A percentile compares a stretch with the other conserved stretches of the same genome.
These are phyloP conservation scores for Dicrurus megarhynchus DNA, from an alignment of 2,113 vertebrate species.

Conservation along the genomic window DNA sequence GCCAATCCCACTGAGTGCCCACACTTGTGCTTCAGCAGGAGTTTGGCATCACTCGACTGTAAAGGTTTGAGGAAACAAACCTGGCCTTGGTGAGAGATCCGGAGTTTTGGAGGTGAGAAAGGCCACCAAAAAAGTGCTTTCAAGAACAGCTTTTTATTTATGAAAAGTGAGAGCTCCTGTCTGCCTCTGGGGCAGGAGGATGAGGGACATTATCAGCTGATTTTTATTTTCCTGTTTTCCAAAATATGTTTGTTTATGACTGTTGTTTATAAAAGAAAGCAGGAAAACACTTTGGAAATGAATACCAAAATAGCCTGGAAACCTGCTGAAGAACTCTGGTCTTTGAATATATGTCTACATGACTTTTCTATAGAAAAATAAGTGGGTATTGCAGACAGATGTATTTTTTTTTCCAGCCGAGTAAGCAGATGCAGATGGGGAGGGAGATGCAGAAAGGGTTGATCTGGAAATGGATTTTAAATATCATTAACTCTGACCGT, in stretches of 20 bases:
- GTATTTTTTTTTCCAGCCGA: background rate
- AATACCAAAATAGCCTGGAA: slow-evolving; percentile 28
- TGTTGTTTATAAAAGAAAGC: background rate
- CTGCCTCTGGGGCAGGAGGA: background rate
- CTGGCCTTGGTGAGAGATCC: background rate
- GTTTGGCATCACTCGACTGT: background rate
- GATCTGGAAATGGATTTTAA: slow-evolving; percentile 15
- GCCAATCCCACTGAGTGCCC: background rate
- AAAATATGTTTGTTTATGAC: background rate
- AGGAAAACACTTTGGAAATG: background rate
- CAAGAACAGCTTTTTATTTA: background rate
- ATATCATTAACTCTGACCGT: background rate
- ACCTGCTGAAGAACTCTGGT: background rate
- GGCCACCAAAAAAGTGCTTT: background rate
- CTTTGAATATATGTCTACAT: background rate
- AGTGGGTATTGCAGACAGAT: background rate
- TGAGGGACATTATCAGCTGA: background rate
- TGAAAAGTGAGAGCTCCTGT: background rate
- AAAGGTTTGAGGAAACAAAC: background rate
- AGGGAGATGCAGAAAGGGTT: background rate
- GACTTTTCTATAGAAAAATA: background rate
- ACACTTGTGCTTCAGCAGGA: background rate
- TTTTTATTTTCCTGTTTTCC: slow-evolving; percentile 1
- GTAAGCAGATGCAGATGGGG: background rate
- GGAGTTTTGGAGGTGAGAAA: background rate